phyloP scores from a whole-genome alignment of 2,888 invertebrate species.

The Trachelus tabidus region DNA sequence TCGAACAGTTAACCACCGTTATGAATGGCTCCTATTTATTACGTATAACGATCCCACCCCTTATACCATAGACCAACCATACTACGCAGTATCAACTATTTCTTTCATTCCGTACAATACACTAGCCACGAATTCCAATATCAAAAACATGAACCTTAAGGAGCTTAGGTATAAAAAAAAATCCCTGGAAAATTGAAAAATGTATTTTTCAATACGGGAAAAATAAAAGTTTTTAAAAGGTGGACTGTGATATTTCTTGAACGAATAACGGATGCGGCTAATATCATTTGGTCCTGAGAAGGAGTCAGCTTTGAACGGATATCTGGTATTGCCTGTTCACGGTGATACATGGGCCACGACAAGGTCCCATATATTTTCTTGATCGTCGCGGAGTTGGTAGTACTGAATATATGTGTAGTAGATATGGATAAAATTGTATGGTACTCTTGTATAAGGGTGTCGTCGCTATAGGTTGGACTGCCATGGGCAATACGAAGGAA shows the following conservation, averaged over 20 bases:
- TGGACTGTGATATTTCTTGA: too few species aligned
- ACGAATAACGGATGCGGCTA: too few species aligned
- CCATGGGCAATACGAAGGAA: conserved; percentile 8
- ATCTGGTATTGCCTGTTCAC: conserved; percentile 35
- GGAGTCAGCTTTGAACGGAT: conserved; percentile 29
- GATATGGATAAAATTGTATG: not conserved
- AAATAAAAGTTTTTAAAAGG: too few species aligned
- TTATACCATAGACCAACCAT: too few species aligned
- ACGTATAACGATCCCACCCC: conserved; percentile 39
- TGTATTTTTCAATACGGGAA: too few species aligned
- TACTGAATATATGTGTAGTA: conserved; percentile 18
- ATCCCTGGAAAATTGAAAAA: too few species aligned
- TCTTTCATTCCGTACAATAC: too few species aligned
- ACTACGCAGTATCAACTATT: too few species aligned
- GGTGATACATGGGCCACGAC: conserved; percentile 37
- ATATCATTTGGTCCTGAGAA: not conserved
- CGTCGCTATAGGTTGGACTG: conserved; percentile 7
- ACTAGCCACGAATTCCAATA: too few species aligned
- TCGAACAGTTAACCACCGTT: conserved; percentile 47
- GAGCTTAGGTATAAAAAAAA: too few species aligned
- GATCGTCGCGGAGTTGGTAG: conserved; percentile 19
- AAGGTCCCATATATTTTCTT: conserved; percentile 27
- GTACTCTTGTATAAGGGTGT: not conserved
- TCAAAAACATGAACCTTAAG: too few species aligned
- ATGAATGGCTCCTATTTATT: conserved; percentile 60